Evolutionary conservation across 2,888 invertebrate species (phyloP), one percentile per base, ranked within the genome.

Genomic region (Geophilus truncorum): DNA sequence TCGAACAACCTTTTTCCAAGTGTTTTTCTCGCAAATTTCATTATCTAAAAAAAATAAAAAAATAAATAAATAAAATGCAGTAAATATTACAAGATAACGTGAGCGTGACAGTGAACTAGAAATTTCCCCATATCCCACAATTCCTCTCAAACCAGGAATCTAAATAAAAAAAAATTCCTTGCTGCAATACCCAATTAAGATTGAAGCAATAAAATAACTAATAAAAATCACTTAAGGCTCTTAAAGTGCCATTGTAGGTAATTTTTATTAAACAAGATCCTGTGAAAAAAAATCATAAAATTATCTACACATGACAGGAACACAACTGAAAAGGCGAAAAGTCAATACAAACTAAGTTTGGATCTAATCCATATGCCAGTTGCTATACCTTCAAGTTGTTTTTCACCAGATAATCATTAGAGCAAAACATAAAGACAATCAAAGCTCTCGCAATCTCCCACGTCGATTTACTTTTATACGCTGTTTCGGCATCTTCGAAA

Each of bases 401-500:
- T 87, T 96, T 94, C 84, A 98, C 97, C 84, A 98, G 88, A 87
- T 92, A 92, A 86, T 93, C 92, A 86, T 94, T 90, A 81, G 95
- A 93, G 89, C 97, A 97, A 87, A 98, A 89, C 86, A 93, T 92
- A 88, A 97, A 97, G 10, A 98, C 97, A 86, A 96, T 85, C 87
- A 95, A 93, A 57, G 96, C 97, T 83, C 98, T 90, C 79, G 96
- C 86, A 84, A 98, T 90, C 89, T 98, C 97, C 89, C 91, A 92
- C 84, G 94, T 97, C 85, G 94, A 95, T 90, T 98, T 98, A 89
- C 96, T 96, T 88, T 95, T 95, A 90, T 96, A 98, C 30, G 97
- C 94, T 84, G 96, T 95, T 85, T 92, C 90, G 30, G 94, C 93
- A 90, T 96, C 94, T 88, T 92, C 92, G 89, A 98, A 98, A 84